Percentiles rank a stretch among this genome's conserved stretches.
phyloP scores from a whole-genome alignment of 2,888 invertebrate species.

The Thera britannica region DNA sequence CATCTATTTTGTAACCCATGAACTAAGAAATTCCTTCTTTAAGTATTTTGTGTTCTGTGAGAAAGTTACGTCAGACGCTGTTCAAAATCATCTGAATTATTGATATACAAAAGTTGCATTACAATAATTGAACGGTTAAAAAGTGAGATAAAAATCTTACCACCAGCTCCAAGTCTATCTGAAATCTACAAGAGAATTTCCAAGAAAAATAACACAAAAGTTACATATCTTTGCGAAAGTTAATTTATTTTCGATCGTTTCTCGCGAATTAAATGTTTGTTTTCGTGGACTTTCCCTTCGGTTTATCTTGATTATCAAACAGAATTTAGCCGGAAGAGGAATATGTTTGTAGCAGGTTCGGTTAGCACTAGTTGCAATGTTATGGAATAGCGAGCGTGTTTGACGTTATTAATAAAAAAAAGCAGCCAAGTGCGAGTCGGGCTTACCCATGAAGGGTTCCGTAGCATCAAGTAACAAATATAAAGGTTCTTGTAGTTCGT shows the following conservation, averaged over 20 bases:
- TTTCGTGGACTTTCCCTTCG: constrained; percentile 32
- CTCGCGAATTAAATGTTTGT: constrained; percentile 35
- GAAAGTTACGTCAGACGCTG: too few species aligned
- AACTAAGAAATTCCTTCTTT: too few species aligned
- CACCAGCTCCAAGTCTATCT: constrained; percentile 9
- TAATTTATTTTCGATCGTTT: constrained; percentile 51
- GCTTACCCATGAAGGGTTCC: too few species aligned
- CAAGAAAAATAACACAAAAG: constrained; percentile 56
- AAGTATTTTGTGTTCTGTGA: too few species aligned
- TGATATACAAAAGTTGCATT: too few species aligned
- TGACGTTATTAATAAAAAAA: background rate
- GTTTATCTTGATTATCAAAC: constrained; percentile 24
- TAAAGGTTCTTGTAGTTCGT: too few species aligned
- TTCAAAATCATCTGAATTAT: too few species aligned
- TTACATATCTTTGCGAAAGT: constrained; percentile 49
- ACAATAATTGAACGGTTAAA: background rate
- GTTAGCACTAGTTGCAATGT: background rate
- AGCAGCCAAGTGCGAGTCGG: too few species aligned
- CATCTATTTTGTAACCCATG: too few species aligned
- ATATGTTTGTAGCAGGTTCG: background rate
- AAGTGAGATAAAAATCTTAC: background rate
- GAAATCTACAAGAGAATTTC: constrained; percentile 38
- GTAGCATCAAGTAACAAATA: too few species aligned
- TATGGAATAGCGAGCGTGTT: background rate
- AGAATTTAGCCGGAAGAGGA: background rate